Conservation (phyloP, 2,797 vertebrate genomes). For the Arremon aurantiirostris region DNA sequence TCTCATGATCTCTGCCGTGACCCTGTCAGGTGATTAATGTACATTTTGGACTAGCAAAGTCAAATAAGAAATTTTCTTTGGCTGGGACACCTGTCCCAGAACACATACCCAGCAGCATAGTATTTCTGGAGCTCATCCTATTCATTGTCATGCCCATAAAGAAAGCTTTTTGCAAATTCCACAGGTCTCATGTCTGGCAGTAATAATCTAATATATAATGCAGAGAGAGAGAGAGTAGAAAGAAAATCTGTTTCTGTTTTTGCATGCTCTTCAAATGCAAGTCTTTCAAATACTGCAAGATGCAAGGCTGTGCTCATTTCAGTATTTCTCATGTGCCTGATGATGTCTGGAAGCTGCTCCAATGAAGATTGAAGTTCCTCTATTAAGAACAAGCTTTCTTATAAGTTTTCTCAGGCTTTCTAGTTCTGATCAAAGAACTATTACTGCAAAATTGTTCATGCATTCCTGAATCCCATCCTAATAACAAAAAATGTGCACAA, state of each 20-base stretch:
- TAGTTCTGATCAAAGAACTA: neutral
- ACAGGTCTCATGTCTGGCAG: constrained; percentile 23
- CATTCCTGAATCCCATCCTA: neutral
- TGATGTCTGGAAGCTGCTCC: neutral
- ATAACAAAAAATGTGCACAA: neutral
- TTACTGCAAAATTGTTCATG: neutral
- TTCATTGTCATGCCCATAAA: constrained; percentile 47
- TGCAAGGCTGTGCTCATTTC: neutral
- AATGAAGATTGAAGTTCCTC: neutral
- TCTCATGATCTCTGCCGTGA: constrained; percentile 11
- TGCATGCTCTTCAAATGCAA: constrained; percentile 52
- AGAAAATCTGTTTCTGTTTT: constrained; percentile 60
- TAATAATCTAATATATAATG: constrained; percentile 45
- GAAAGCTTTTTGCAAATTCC: constrained; percentile 28
- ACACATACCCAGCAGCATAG: neutral
- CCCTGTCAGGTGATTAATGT: constrained; percentile 54
- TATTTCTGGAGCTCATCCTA: constrained; percentile 59
- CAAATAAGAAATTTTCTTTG: constrained; percentile 56
- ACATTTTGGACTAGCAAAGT: constrained; percentile 38
- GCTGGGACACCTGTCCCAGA: constrained; percentile 52
- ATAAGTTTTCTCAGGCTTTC: neutral
- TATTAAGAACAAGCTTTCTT: neutral
- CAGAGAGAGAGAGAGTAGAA: neutral
- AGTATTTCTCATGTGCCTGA: neutral
- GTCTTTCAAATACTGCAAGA: constrained; percentile 6